phyloP scores from a whole-genome alignment of 2,888 invertebrate species.

The Eupithecia inturbata region DNA sequence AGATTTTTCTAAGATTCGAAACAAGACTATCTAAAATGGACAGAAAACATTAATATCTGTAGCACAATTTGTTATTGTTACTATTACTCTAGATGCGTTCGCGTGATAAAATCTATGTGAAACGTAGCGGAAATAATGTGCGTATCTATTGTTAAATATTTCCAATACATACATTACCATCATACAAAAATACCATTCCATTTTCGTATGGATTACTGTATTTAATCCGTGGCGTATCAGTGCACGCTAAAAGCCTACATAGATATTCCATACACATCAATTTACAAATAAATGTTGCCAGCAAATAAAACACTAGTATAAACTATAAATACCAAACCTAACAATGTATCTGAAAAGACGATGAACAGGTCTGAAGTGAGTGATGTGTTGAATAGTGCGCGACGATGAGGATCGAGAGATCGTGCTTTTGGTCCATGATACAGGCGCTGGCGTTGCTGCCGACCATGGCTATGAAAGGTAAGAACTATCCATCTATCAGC shows the following conservation, averaged over 20 bases:
- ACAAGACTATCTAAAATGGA: not conserved
- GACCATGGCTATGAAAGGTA: conserved; percentile 78
- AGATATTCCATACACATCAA: not conserved
- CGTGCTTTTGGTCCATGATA: conserved; percentile 76
- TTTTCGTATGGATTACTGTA: not conserved
- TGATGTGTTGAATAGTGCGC: conserved; percentile 62
- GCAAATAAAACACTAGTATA: conserved; percentile 1
- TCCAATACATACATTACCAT: not conserved
- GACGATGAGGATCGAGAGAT: conserved; percentile 76
- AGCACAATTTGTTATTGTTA: not conserved
- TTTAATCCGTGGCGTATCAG: not conserved
- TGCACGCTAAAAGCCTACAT: not conserved
- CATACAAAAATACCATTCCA: not conserved
- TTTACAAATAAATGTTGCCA: not conserved
- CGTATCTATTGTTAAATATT: not conserved
- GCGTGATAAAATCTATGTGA: not conserved
- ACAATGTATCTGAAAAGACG: conserved; percentile 13
- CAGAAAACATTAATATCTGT: not conserved
- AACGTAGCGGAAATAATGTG: not conserved
- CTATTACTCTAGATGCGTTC: not conserved
- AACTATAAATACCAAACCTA: not conserved
- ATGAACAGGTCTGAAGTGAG: conserved; percentile 30
- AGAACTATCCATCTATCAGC: not conserved
- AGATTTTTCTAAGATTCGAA: not conserved
- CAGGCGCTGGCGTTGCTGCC: conserved; percentile 75